phyloP scores from a whole-genome alignment of 2,113 vertebrate species.

The Balaeniceps rex region DNA sequence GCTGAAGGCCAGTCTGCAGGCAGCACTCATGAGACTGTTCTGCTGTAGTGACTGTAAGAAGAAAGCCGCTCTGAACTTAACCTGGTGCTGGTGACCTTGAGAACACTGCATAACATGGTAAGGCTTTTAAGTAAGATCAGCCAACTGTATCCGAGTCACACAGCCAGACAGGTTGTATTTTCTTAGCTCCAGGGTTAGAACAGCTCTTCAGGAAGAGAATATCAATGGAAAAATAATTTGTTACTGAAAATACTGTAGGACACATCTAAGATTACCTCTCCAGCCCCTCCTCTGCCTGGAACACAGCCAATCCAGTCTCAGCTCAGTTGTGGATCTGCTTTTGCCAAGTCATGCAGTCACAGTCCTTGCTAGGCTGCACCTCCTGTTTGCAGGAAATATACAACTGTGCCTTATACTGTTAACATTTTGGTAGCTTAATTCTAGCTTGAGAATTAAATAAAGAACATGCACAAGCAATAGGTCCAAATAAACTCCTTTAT shows the following conservation, averaged over 20 bases:
- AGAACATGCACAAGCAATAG: not conserved
- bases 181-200: not conserved
- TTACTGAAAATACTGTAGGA: not conserved
- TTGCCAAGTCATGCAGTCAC: not conserved
- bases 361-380: not conserved
- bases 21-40: not conserved
- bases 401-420: fast-evolving
- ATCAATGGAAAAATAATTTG: not conserved
- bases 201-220: not conserved
- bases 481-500: conserved; percentile 51
- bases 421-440: not conserved
- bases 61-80: not conserved
- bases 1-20: not conserved
- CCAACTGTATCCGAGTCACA: not conserved
- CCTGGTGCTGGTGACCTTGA: not conserved
- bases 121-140: not conserved
- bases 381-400: not conserved
- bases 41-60: not conserved
- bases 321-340: not conserved
- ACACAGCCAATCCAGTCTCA: not conserved
- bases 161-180: not conserved
- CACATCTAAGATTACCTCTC: not conserved
- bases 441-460: not conserved
- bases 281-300: not conserved
- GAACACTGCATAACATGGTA: not conserved